Evolutionary conservation across 2,113 vertebrate genomes (phyloP), one percentile per base, ranked within the genome.

Genomic region (Rostratula benghalensis): DNA sequence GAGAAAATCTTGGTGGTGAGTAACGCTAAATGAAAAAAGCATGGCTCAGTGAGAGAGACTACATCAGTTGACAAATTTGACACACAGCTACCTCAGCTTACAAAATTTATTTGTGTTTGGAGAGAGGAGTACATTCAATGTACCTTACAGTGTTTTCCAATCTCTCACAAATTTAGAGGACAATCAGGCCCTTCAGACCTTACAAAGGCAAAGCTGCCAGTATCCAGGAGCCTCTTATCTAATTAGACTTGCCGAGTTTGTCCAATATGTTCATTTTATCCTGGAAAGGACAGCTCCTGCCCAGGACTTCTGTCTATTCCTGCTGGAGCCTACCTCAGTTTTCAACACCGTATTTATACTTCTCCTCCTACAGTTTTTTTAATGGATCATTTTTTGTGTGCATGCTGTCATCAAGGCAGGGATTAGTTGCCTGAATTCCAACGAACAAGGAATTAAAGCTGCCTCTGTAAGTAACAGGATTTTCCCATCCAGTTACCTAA

Each of bases 111-210:
- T 57, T 39, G 12, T 31, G 13, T 73, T 71, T 76, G 41, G 59
- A 83, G 82, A 61, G 31, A 70, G 31, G n/a, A 83, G 13, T 23
- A 7, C 0, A 1, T 22, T 60, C 35, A 13, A 19, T 4, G 8
- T 6, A 15, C 3, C 2, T 24, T 33, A 9, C 5, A 6, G 21
- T 45, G 25, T 35, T 78, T 51, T 54, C 35, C 13, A 61, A 0
- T 13, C 9, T 48, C 78, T 56, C 54, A 25, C 18, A 82, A 53
- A 57, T 84, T 84, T 57, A 74, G 35, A 54, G 59, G 35, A 39
- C 19, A 50, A 23, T 9, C 37, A 83, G 64, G 37, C 22, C 45
- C 28, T 77, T 75, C 67, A 76, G 70, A 70, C 6, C 19, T 30
- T 28, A n/a, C 28, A 50, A 1, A 70, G n/a, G 33, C 22, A 73